Base-by-base conservation (phyloP, 2,113 vertebrate genomes). In the Cervus canadensis region DNA sequence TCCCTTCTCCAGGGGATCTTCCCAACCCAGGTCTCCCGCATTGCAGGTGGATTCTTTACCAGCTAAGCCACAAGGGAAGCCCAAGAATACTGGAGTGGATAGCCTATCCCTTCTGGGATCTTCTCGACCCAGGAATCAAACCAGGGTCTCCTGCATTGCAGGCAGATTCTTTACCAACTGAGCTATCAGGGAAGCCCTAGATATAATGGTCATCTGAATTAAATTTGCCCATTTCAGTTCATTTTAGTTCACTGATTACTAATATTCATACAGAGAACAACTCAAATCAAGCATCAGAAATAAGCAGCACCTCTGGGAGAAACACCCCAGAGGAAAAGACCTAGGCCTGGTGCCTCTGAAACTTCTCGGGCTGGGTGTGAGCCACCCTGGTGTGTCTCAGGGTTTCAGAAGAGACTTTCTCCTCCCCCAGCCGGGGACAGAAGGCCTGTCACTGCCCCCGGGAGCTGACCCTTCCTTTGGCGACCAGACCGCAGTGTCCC, bases 321-420 rank as follows among this genome's bases (percentile, higher is more conserved):
- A 7, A 16, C n/a, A 71, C 2, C 17, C 33, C 15, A 3, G 14
- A 25, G 6, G n/a, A 26, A 17, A 56, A 21, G 17, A 5, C 1
- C 11, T 0, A 1, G 6, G 74, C 40, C 6, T 8, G 48, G 1
- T 0, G 16, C 76, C 33, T 6, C 62, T 3, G 0, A 26, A 9
- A 19, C 0, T 3, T 21, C 71, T 28, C 1, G 0, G 17, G 78
- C 26, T 0, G 0, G 6, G 45, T 6, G 1, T 14, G 62, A 28
- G 78, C 52, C 64, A 6, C 43, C 36, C 50, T 6, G 6, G 19
- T 13, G 30, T 30, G 87, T 50, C 45, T 40, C 28, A 3, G 82
- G 28, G 48, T 33, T 36, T 23, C 57, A 48, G 67, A 52, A 50
- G 79, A 2, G 0, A 1, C 43, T 13, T 2, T 25, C 52, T 43